Percentiles rank a stretch among this genome's conserved stretches.
Evolutionary conservation across 2,888 invertebrate species (phyloP).

Genomic region (Nyleta sp.): DNA sequence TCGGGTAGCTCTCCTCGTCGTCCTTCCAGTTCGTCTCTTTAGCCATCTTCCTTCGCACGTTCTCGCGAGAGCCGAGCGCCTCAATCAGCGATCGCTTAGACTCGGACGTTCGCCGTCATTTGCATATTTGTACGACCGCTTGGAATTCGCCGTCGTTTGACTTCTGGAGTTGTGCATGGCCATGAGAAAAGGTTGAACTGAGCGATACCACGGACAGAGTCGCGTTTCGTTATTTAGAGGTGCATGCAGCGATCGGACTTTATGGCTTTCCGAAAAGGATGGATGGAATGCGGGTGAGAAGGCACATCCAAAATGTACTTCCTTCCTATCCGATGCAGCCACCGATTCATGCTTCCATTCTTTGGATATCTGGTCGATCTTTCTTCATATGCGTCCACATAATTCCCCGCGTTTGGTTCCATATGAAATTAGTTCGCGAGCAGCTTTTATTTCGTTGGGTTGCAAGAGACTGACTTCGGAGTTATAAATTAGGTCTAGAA

Average conservation of each 20-base stretch:
- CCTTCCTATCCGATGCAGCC: background rate
- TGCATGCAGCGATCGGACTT: background rate
- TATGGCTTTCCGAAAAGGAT: slow-evolving; percentile 9
- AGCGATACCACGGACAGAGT: slow-evolving; percentile 23
- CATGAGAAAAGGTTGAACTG: slow-evolving; percentile 55
- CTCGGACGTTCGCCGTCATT: slow-evolving; percentile 69
- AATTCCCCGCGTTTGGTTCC: no score
- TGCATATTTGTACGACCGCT: slow-evolving; percentile 76
- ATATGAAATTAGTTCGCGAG: no score
- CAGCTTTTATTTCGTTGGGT: no score
- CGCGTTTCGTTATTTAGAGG: slow-evolving; percentile 31
- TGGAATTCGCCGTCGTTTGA: slow-evolving; percentile 70
- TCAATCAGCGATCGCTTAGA: slow-evolving; percentile 70
- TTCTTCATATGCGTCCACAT: no score
- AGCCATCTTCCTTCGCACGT: slow-evolving; percentile 78
- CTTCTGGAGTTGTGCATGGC: slow-evolving; percentile 58
- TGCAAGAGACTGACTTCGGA: no score
- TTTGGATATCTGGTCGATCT: no score
- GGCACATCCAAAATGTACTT: background rate
- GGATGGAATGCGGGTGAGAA: background rate
- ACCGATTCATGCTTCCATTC: background rate
- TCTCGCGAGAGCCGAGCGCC: slow-evolving; percentile 64
- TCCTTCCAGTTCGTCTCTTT: slow-evolving; percentile 73
- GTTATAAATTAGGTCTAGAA: no score
- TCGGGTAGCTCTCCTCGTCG: background rate